Conservation (phyloP, 2,113 vertebrate species). For the Hydrochoerus hydrochaeris region DNA sequence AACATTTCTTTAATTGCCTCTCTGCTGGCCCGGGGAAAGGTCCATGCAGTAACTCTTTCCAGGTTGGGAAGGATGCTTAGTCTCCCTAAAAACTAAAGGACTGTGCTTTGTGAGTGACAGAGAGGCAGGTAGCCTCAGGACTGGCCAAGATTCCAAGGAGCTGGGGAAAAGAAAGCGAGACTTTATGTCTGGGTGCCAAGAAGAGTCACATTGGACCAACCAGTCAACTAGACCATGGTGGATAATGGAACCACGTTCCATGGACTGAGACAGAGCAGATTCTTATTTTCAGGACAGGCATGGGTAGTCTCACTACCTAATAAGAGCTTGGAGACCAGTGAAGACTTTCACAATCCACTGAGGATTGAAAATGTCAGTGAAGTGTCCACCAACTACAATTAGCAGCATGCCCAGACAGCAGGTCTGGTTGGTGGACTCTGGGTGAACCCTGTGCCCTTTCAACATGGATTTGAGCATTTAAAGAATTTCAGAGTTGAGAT, state of each 20-base stretch:
- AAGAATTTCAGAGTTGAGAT: not conserved
- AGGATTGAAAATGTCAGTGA: not conserved
- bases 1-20: constrained; percentile 45
- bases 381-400: accelerated
- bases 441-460: not conserved
- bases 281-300: not conserved
- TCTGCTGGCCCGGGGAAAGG: constrained; percentile 21
- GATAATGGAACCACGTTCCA: not conserved
- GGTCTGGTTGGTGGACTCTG: not conserved
- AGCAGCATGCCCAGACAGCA: accelerated
- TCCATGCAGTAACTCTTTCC: not conserved
- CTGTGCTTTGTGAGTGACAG: not conserved
- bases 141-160: not conserved
- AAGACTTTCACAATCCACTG: not conserved
- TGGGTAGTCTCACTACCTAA: not conserved
- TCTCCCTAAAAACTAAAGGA: not conserved
- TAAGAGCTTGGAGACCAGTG: not conserved
- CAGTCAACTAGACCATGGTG: accelerated
- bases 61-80: not conserved
- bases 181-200: not conserved
- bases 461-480: accelerated
- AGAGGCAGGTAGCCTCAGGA: not conserved
- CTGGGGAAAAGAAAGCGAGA: not conserved
- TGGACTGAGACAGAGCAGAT: not conserved
- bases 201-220: not conserved